Percentiles rank a stretch among this genome's conserved stretches.
Conservation (phyloP, 2,888 invertebrate species). For the Anodontia alba region DNA sequence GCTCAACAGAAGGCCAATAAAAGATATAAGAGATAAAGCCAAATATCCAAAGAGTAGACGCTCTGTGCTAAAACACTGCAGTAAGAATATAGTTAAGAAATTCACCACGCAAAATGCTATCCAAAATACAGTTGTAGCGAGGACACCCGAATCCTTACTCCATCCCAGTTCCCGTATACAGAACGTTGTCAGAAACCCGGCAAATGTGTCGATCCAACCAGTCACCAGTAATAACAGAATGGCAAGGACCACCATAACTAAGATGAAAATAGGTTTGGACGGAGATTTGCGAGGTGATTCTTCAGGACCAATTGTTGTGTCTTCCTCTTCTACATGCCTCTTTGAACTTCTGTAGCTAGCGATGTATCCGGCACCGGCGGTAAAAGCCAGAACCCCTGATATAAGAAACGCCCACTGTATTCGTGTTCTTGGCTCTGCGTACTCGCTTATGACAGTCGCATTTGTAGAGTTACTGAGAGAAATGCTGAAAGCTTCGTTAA, state of each 20-base stretch:
- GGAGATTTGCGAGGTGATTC: neutral
- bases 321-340: neutral
- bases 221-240: slow-evolving; percentile 32
- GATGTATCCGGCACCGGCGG: slow-evolving; percentile 16
- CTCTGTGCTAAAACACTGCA: slow-evolving; percentile 37
- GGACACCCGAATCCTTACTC: slow-evolving; percentile 34
- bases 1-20: slow-evolving; percentile 48
- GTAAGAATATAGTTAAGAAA: slow-evolving; percentile 47
- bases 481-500: too few relatives aligned
- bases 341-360: neutral
- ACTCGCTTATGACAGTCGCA: neutral
- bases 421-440: slow-evolving; percentile 2
- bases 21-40: slow-evolving; percentile 16
- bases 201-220: slow-evolving; percentile 42
- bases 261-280: neutral
- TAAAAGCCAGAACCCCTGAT: slow-evolving; percentile 26
- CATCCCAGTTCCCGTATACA: slow-evolving; percentile 31
- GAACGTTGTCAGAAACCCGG: slow-evolving; percentile 47
- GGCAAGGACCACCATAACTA: neutral
- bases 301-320: neutral
- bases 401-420: slow-evolving; percentile 51
- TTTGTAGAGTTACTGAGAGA: neutral
- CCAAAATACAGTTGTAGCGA: slow-evolving; percentile 31
- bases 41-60: slow-evolving; percentile 41
- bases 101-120: slow-evolving; percentile 42